These are phyloP conservation scores for Sarcophaga rosellei DNA, from an alignment of 2,888 invertebrate genomes.

Conservation along the genomic window DNA sequence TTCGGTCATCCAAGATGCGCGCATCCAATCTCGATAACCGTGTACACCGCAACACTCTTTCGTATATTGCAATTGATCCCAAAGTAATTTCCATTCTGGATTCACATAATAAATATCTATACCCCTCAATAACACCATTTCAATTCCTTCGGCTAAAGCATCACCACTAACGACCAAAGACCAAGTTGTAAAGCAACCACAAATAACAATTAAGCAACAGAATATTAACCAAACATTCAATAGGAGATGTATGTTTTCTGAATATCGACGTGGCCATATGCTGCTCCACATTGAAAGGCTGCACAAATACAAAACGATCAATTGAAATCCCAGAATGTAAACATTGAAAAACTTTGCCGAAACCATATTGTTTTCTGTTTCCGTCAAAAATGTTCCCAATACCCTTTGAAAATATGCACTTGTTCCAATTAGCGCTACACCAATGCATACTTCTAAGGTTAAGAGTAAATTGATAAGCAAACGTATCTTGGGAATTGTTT, in stretches of 20 bases:
- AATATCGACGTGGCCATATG: constrained; percentile 74
- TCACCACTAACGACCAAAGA: constrained; percentile 71
- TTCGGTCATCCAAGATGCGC: constrained; percentile 76
- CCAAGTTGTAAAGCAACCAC: constrained; percentile 75
- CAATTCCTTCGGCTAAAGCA: constrained; percentile 71
- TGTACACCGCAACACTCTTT: constrained; percentile 79
- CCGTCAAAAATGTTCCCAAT: constrained; percentile 72
- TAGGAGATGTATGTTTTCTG: constrained; percentile 73
- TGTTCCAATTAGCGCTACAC: constrained; percentile 72
- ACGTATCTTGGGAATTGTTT: constrained; percentile 75
- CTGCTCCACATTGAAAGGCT: constrained; percentile 75
- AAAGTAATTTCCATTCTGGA: constrained; percentile 79
- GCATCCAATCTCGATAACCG: constrained; percentile 79
- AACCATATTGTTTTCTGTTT: constrained; percentile 71
- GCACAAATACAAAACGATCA: constrained; percentile 73
- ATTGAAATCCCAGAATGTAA: constrained; percentile 74
- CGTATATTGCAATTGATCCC: constrained; percentile 78
- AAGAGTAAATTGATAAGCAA: constrained; percentile 73
- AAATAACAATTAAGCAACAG: constrained; percentile 73
- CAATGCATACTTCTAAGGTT: constrained; percentile 73
- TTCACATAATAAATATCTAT: constrained; percentile 78
- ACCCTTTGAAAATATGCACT: constrained; percentile 73
- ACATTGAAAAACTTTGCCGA: constrained; percentile 73
- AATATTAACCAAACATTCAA: constrained; percentile 76
- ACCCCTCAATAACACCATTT: constrained; percentile 75